These are phyloP conservation scores for Chloebia gouldiae DNA, from an alignment of 2,113 vertebrate species.

Conservation along the genomic window DNA sequence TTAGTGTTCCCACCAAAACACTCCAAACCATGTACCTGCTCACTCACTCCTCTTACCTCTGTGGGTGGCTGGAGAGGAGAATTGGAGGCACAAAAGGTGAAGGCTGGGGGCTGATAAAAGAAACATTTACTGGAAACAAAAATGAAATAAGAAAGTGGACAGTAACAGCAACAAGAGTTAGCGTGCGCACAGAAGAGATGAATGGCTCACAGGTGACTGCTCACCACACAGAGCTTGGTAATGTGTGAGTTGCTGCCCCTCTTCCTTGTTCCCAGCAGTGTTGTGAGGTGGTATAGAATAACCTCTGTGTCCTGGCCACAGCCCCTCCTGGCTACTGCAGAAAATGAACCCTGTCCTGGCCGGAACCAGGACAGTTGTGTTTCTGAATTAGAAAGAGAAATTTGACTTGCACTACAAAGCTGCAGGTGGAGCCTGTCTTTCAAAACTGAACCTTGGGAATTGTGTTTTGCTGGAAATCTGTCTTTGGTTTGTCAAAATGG, in stretches of 20 bases:
- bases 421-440: constrained; percentile 71
- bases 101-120: neutral
- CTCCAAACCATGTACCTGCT: fast-evolving
- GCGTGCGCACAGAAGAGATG: fast-evolving
- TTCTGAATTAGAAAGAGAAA: constrained; percentile 57
- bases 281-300: neutral
- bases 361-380: neutral
- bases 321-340: neutral
- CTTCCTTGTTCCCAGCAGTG: neutral
- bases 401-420: constrained; percentile 72
- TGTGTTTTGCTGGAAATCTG: constrained; percentile 54
- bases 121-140: neutral
- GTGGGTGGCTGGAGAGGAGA: neutral
- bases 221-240: fast-evolving
- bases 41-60: neutral
- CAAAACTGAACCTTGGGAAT: constrained; percentile 46
- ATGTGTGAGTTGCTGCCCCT: neutral
- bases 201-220: neutral
- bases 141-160: neutral
- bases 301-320: neutral
- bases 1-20: neutral
- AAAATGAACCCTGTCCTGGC: neutral
- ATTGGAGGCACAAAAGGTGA: neutral
- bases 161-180: neutral
- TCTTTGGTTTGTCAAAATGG: constrained; percentile 49